Evolutionary conservation across 2,888 invertebrate genomes (phyloP).

Genomic region (Cryptocheilus praepositus): DNA sequence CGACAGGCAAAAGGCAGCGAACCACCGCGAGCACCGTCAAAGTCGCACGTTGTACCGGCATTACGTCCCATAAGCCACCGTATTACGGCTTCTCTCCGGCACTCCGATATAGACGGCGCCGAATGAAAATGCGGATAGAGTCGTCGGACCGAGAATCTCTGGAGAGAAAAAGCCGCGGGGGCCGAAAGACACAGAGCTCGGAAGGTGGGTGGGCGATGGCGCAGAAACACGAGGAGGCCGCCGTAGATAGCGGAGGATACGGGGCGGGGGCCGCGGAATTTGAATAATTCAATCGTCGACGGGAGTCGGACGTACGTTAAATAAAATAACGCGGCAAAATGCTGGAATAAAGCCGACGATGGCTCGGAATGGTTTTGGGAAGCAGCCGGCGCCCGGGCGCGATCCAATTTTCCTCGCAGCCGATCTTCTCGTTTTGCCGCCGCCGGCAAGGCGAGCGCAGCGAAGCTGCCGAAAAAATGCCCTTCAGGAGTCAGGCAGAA

Average conservation of each 20-base stretch:
- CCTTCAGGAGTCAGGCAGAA: neutral
- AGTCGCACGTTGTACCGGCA: neutral
- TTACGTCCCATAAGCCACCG: neutral
- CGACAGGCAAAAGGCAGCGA: too few relatives aligned
- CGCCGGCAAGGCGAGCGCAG: too few relatives aligned
- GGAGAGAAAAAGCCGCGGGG: constrained; percentile 25
- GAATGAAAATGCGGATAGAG: constrained; percentile 38
- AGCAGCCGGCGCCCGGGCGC: constrained; percentile 7
- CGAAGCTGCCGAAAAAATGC: too few relatives aligned
- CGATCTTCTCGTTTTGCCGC: neutral
- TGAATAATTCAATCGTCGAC: constrained; percentile 66
- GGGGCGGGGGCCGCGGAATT: constrained; percentile 47
- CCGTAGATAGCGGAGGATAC: neutral
- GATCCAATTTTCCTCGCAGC: constrained; percentile 17
- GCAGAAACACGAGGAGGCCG: constrained; percentile 2
- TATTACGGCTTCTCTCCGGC: neutral
- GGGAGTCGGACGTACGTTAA: constrained; percentile 60
- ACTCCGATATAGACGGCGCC: neutral
- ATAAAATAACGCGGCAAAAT: constrained; percentile 66
- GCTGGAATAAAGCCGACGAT: constrained; percentile 50
- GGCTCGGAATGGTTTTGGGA: constrained; percentile 13
- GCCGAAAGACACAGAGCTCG: constrained; percentile 2
- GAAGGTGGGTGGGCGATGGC: constrained; percentile 1
- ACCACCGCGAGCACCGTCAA: too few relatives aligned
- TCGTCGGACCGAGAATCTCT: constrained; percentile 44